Percentiles rank a stretch among this genome's conserved stretches.
These are phyloP conservation scores for Gymnocheta viridis DNA, from an alignment of 2,888 invertebrate species.

Conservation along the genomic window DNA sequence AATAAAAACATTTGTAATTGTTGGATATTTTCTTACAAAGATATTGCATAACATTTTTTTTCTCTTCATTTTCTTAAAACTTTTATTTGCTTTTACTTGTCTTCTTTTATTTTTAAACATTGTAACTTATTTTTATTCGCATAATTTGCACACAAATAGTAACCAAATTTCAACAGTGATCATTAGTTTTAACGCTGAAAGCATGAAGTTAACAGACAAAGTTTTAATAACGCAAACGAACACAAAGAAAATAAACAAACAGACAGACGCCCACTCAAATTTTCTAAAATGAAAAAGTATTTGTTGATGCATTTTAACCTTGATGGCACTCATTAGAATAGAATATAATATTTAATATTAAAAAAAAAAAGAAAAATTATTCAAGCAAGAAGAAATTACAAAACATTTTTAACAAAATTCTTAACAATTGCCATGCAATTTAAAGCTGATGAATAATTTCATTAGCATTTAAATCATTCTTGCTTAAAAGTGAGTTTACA, in stretches of 20 bases:
- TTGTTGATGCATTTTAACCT: slow-evolving; percentile 43
- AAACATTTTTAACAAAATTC: not conserved
- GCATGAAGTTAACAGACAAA: slow-evolving; percentile 50
- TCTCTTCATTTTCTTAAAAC: not conserved
- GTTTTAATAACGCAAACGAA: slow-evolving; percentile 7
- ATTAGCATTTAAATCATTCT: slow-evolving; percentile 41
- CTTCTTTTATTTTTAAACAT: not conserved
- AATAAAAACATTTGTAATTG: slow-evolving; percentile 21
- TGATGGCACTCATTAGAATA: slow-evolving; percentile 61
- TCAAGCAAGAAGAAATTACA: not conserved
- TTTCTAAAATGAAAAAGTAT: slow-evolving; percentile 23
- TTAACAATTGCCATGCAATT: not conserved
- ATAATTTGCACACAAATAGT: slow-evolving; percentile 2
- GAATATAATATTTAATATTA: slow-evolving; percentile 31
- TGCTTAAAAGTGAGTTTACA: not conserved
- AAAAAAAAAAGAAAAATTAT: not conserved
- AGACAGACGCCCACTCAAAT: slow-evolving; percentile 45
- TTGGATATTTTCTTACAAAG: slow-evolving; percentile 39
- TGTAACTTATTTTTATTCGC: slow-evolving; percentile 11
- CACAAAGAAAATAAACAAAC: slow-evolving; percentile 17
- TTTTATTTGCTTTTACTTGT: slow-evolving; percentile 1
- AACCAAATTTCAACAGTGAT: slow-evolving; percentile 26
- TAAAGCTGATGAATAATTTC: slow-evolving; percentile 15
- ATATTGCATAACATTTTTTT: slow-evolving; percentile 49
- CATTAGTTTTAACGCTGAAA: slow-evolving; percentile 51